Evolutionary conservation across 2,888 invertebrate genomes (phyloP), one percentile per base, ranked within the genome.

Genomic region (Teleiodes luculella): DNA sequence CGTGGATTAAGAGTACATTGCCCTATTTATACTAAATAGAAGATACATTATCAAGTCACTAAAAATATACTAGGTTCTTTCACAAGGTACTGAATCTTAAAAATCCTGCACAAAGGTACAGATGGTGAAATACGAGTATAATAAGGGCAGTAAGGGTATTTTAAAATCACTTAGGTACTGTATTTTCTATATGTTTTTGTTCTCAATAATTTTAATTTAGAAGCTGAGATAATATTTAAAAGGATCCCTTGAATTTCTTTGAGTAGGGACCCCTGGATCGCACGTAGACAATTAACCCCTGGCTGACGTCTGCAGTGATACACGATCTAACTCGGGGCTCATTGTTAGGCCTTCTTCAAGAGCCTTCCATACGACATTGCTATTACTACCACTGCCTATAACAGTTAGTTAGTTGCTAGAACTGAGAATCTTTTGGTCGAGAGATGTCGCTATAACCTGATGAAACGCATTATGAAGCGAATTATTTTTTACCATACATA

Each of bases 211-310:
- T n/a, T n/a, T n/a, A n/a, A n/a, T n/a, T n/a, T n/a, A n/a, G n/a
- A n/a, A n/a, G 3, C 24, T 4, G 24, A 24, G 24, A 24, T 24
- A n/a, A n/a, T n/a, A n/a, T 24, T 24, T 24, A 6, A 4, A 24
- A 6, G 24, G 24, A 8, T 28, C 20, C 8, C 2, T 14, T 13
- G 14, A 24, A 6, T 43, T 28, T 11, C 8, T 1, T 14, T 13
- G 14, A 24, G 7, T 43, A 20, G 3, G 24, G 43, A 43, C 1
- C 43, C 14, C 43, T 43, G 20, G n/a, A 43, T n/a, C 13, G 80
- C 84, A 84, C 85, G 85, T 83, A 84, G 80, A 78, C 83, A 83
- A 85, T 85, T 85, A 85, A 82, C 82, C 71, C 72, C 57, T 65
- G 64, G 77, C 78, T 82, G 80, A 78, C 81, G 80, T 80, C 74